A percentile compares a stretch with the other conserved stretches of the same genome.
These are phyloP conservation scores for Semaprochilodus insignis DNA, from an alignment of 2,797 vertebrate species.

Conservation along the genomic window DNA sequence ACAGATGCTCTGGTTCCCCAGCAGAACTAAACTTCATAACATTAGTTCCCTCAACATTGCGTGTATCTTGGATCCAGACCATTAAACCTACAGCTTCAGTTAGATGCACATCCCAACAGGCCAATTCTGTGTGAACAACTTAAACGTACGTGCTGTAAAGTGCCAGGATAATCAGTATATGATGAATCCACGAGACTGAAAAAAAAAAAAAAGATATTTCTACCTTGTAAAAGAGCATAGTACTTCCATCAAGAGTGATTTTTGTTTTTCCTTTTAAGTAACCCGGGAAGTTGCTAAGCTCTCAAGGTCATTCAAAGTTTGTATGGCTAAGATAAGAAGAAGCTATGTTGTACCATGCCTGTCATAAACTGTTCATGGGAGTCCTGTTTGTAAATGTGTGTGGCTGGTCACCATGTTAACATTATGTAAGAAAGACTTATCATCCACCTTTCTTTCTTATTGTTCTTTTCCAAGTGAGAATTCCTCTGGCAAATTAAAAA, in stretches of 20 bases:
- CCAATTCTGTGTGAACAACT: conserved; percentile 1
- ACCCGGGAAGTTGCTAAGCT: not conserved
- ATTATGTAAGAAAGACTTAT: not conserved
- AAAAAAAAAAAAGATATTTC: not conserved
- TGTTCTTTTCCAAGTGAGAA: not conserved
- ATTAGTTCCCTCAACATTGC: not conserved
- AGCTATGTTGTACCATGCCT: not conserved
- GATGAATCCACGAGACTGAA: not conserved
- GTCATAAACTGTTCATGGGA: not conserved
- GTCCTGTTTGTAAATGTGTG: not conserved
- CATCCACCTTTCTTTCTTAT: not conserved
- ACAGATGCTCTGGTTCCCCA: not conserved
- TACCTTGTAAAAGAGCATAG: not conserved
- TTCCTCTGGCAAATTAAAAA: conserved; percentile 46
- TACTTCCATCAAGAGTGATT: not conserved
- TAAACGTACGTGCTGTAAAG: not conserved
- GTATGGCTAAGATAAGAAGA: not conserved
- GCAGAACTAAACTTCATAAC: not conserved
- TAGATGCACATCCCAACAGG: not conserved
- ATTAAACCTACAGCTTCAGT: not conserved
- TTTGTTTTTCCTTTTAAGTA: not conserved
- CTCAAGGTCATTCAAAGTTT: not conserved
- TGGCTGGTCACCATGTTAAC: not conserved
- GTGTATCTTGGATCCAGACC: not conserved
- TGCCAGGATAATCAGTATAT: not conserved